Conservation (phyloP, 2,888 invertebrate species). For the Phrixothrix hirtus region DNA sequence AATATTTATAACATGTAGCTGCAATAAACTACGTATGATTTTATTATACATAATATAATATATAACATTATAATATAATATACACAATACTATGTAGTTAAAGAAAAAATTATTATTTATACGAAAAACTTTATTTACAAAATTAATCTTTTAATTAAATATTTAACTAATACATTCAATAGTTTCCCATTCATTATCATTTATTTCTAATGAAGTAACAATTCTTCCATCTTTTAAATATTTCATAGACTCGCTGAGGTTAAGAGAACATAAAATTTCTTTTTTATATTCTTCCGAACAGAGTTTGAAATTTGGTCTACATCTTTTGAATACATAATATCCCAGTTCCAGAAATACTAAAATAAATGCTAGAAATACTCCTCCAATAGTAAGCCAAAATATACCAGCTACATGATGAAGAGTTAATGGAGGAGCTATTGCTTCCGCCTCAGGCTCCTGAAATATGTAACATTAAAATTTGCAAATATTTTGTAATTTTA, state of each 20-base stretch:
- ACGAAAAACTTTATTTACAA: too few species aligned
- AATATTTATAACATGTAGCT: too few species aligned
- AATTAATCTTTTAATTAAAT: too few species aligned
- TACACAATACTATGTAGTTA: too few species aligned
- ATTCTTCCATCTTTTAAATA: background rate
- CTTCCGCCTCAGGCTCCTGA: slow-evolving; percentile 33
- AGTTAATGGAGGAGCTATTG: slow-evolving; percentile 56
- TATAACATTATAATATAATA: too few species aligned
- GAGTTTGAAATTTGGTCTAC: slow-evolving; percentile 58
- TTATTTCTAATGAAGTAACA: background rate
- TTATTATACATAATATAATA: too few species aligned
- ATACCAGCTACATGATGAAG: slow-evolving; percentile 80
- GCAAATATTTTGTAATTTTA: background rate
- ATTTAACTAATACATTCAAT: too few species aligned
- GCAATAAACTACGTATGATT: too few species aligned
- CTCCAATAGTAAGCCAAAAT: slow-evolving; percentile 72
- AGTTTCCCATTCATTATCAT: too few species aligned
- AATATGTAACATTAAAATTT: slow-evolving; percentile 11
- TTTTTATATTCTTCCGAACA: slow-evolving; percentile 66
- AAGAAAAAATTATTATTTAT: too few species aligned
- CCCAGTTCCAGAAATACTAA: slow-evolving; percentile 71
- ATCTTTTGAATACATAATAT: slow-evolving; percentile 56
- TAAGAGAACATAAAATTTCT: slow-evolving; percentile 70
- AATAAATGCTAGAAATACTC: slow-evolving; percentile 65
- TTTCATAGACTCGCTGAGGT: slow-evolving; percentile 56